A percentile compares a stretch with the other conserved stretches of the same genome.
Evolutionary conservation across 2,113 vertebrate species (phyloP).

Genomic region (Erinaceus europaeus): DNA sequence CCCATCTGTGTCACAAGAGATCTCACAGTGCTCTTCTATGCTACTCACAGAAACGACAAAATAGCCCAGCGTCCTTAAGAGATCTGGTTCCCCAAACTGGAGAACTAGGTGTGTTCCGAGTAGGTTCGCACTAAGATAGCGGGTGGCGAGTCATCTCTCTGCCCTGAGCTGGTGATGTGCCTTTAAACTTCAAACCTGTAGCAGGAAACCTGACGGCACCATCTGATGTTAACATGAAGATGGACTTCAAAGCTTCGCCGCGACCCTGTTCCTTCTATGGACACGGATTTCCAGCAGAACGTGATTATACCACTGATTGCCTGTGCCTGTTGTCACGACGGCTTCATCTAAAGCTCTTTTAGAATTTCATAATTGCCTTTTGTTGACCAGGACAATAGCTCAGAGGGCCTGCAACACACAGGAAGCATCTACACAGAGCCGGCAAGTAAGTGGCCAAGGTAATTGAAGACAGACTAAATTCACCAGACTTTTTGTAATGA

Average conservation of each 20-base stretch:
- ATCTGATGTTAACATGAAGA: slow-evolving; percentile 91
- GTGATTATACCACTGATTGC: slow-evolving; percentile 87
- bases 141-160: slow-evolving; percentile 78
- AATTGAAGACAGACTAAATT: slow-evolving; percentile 89
- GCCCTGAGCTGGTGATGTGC: slow-evolving; percentile 80
- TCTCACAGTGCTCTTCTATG: background rate
- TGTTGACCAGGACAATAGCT: slow-evolving; percentile 89
- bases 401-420: slow-evolving; percentile 80
- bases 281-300: slow-evolving; percentile 80
- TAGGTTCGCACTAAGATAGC: slow-evolving; percentile 20
- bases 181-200: slow-evolving; percentile 86
- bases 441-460: slow-evolving; percentile 87
- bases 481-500: slow-evolving; percentile 87
- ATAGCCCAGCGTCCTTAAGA: slow-evolving; percentile 13
- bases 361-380: slow-evolving; percentile 95
- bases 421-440: slow-evolving; percentile 85
- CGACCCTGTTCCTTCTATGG: slow-evolving; percentile 80
- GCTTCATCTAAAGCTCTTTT: slow-evolving; percentile 87
- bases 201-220: slow-evolving; percentile 79
- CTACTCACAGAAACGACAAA: slow-evolving; percentile 21
- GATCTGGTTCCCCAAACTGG: background rate
- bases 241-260: slow-evolving; percentile 86
- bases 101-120: slow-evolving; percentile 53
- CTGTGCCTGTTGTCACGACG: slow-evolving; percentile 84
- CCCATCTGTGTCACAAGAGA: background rate